Conservation (phyloP, 2,113 vertebrate species). For the Ophiodon elongatus region DNA sequence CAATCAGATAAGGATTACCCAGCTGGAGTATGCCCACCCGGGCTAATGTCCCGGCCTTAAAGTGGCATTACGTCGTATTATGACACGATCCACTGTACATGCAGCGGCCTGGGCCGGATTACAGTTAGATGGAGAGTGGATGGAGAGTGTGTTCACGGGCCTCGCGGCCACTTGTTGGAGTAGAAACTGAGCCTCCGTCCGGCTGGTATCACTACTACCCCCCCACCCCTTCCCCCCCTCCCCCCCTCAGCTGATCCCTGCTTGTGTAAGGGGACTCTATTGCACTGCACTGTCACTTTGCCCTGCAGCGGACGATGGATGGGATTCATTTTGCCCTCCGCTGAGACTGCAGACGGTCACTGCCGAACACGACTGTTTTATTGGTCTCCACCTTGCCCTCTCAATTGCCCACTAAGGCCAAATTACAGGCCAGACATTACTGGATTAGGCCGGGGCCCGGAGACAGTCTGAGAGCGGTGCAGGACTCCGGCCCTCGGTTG, state of each 20-base stretch:
- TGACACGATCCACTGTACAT: conserved; percentile 61
- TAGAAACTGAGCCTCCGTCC: conserved; percentile 3
- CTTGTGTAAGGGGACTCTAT: conserved; percentile 58
- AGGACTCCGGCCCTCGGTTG: conserved; percentile 16
- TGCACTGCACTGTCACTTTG: conserved; percentile 63
- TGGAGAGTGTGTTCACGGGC: neutral
- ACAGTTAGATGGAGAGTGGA: conserved; percentile 24
- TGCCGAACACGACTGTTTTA: conserved; percentile 54
- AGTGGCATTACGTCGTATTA: conserved; percentile 74
- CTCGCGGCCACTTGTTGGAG: conserved; percentile 52
- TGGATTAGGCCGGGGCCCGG: conserved; percentile 31
- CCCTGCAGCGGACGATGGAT: conserved; percentile 68
- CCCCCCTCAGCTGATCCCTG: conserved; percentile 42
- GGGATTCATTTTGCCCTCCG: conserved; percentile 69
- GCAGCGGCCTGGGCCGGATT: conserved; percentile 57
- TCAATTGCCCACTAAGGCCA: conserved; percentile 63
- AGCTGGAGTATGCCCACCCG: conserved; percentile 63
- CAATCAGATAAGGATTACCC: conserved; percentile 82
- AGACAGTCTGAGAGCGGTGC: conserved; percentile 19
- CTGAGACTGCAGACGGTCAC: conserved; percentile 59
- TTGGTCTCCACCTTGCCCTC: conserved; percentile 66
- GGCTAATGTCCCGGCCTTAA: conserved; percentile 70
- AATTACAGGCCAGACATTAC: conserved; percentile 62
- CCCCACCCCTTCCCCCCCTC: conserved; percentile 4
- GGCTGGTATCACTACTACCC: conserved; percentile 11